Evolutionary conservation across 2,888 invertebrate genomes (phyloP), one percentile per base, ranked within the genome.

Genomic region (Arctia plantaginis): DNA sequence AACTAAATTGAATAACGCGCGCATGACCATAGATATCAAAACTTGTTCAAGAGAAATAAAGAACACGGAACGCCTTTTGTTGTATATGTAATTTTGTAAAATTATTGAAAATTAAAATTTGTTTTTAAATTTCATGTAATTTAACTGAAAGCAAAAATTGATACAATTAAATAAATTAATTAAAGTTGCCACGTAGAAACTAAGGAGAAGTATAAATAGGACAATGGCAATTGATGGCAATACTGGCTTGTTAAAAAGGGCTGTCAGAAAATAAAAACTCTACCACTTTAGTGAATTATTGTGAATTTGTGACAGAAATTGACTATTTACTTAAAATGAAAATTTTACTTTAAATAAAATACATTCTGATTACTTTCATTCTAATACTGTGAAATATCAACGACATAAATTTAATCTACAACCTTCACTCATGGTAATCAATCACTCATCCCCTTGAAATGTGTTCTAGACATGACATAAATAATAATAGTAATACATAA

Each of bases 1-100:
- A 93, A 95, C 95, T 79, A 85, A 90, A 90, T 95, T 92, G 88
- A 95, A 94, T 92, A 90, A 88, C 93, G 92, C 95, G 95, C 93
- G 92, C 85, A 84, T 77, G 41, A 30, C 80, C 84, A 87, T 85
- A 87, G 82, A 85, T 84, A 80, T 84, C 71, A 23, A 47, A 47
- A 47, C 12, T 27, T 27, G 27, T 15, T 27, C 30, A 62, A 30
- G 7, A 62, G 30, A 30, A 4, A 62, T 13, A 30, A 30, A 62
- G n/a, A 13, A 62, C 59, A 15, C 30, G 62, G 30, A 62, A 30
- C 27, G 8, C 18, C 27, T 62, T 59, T 30, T 15, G 8, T n/a
- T 23, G n/a, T 8, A 55, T 12, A 55, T n/a, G 12, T 23, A 12
- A 12, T 1, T 55, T n/a, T n/a, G 12, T 23, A 55, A 8, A 10